Evolutionary conservation across 2,888 invertebrate genomes (phyloP), one percentile per base, ranked within the genome.

Genomic region (Lithophane semibrunnea): DNA sequence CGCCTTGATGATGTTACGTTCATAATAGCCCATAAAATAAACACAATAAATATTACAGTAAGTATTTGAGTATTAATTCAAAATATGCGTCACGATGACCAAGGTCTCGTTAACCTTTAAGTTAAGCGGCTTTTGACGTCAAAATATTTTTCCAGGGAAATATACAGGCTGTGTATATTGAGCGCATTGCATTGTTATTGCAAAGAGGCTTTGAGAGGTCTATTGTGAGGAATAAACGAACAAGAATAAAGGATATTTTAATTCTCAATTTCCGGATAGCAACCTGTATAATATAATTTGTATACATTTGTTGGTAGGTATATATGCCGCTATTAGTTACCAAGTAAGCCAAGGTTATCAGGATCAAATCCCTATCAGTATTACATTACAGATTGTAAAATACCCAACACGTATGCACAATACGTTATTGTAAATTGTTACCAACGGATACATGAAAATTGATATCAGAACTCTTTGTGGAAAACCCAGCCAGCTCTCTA

Each of bases 61-160:
- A 86, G 89, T 91, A 93, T 93, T 92, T 90, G 90, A 92, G 93
- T 92, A 94, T 94, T 94, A 92, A 94, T 94, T 94, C 91, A 88
- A 93, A 93, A 92, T 93, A 94, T 93, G 90, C 90, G 88, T 88
- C 88, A 91, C 92, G 92, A 94, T 94, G 92, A 93, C 91, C 92
- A 92, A 92, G 91, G 91, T 93, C 92, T 94, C 92, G 93, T 94
- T 94, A 93, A 93, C 91, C 91, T 93, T 91, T 89, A 90, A 90
- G 89, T 90, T 94, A 95, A 94, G 94, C 94, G 88, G 94, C 93
- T 94, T 94, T 73, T 93, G 93, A 92, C 88, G 91, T 89, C 84
- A 90, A 90, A 88, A 86, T 79, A 81, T 88, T 90, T 91, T 90
- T 82, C 92, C 66, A 10, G 66, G 37, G 44, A 73, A 75, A 79